Evolutionary conservation across 2,797 vertebrate species (phyloP), one percentile per base, ranked within the genome.

Genomic region (Vultur gryphus): DNA sequence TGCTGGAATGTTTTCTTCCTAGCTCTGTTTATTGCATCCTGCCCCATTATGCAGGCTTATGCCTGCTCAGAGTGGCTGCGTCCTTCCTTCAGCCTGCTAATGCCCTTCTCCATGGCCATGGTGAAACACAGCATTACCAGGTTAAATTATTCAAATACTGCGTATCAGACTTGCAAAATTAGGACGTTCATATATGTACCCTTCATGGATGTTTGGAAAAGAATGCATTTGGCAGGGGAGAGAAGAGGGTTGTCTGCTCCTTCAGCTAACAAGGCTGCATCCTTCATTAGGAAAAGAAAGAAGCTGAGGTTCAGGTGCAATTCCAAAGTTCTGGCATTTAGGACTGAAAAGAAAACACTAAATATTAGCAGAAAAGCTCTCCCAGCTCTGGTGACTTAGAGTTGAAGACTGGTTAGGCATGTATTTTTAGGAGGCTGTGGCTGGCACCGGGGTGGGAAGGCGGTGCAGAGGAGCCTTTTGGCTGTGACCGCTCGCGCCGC

Each of bases 181-280:
- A 6, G 83, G 65, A 7, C 0, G 1, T 4, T 31, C 3, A 0
- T 0, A 0, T 3, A 3, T 4, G 23, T 9, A 2, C 3, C 1
- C 21, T n/a, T 52, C 20, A 6, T 2, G 67, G 31, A 8, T 7
- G 24, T 11, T 4, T 44, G 37, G n/a, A 10, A n/a, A 55, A 66
- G 19, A 18, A 16, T 9, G 39, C 1, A 3, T 29, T 35, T 11
- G n/a, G 46, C 21, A 20, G 67, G 13, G n/a, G 8, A 23, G 21
- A 15, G 52, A 10, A 5, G 29, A 18, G 71, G 25, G 29, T 1
- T 25, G 33, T 13, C 29, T 66, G 37, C 59, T 51, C 43, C 13
- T 13, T 7, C 35, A 17, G 61, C 69, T 35, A 31, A 2, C 5
- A 3, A 6, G 69, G 57, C 48, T 78, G 44, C 3, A 3, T 10